Percentiles rank a stretch among this genome's conserved stretches.
Evolutionary conservation across 2,113 vertebrate genomes (phyloP).

Genomic region (Dipodomys merriami): DNA sequence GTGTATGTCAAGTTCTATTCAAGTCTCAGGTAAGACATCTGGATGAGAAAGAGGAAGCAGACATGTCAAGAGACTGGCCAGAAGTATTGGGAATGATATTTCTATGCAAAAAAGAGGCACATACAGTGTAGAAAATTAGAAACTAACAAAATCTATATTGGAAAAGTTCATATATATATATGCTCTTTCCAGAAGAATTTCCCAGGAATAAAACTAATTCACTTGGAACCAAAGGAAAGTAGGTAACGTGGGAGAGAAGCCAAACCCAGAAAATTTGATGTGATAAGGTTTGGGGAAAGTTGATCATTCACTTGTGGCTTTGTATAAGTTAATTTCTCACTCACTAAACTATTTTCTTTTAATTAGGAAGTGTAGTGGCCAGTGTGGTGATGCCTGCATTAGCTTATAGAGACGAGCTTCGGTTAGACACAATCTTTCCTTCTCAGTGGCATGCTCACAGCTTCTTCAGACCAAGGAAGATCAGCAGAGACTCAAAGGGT

Average conservation of each 20-base stretch:
- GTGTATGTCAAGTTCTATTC: not conserved
- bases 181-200: not conserved
- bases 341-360: not conserved
- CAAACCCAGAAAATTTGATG: not conserved
- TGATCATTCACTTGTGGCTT: not conserved
- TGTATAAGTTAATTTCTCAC: not conserved
- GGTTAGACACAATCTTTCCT: not conserved
- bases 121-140: not conserved
- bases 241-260: not conserved
- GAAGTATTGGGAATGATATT: not conserved
- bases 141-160: not conserved
- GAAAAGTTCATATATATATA: not conserved
- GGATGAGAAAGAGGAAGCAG: not conserved
- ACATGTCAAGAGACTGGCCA: not conserved
- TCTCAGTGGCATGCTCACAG: not conserved
- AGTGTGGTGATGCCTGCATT: not conserved
- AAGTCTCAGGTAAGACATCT: not conserved
- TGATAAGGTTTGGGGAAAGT: not conserved
- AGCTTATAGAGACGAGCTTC: not conserved
- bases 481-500: not conserved
- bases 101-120: not conserved
- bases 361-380: not conserved
- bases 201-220: not conserved
- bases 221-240: not conserved
- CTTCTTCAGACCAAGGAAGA: not conserved